phyloP scores from a whole-genome alignment of 2,797 vertebrate species.

The Selene dorsalis region DNA sequence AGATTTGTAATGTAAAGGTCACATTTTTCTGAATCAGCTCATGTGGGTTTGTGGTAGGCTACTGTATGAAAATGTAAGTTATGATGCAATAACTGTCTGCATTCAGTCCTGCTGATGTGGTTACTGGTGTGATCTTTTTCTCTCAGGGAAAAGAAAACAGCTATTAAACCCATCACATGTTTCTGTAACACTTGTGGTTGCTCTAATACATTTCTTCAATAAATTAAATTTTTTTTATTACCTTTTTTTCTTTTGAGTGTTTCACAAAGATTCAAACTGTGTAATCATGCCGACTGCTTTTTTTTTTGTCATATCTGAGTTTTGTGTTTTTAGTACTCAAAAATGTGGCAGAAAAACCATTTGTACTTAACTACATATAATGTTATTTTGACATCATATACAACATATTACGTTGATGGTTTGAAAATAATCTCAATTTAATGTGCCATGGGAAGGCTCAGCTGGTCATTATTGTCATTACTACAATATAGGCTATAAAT shows the following conservation, averaged over 20 bases:
- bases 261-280: neutral
- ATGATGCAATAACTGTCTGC: neutral
- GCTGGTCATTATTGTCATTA: neutral
- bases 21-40: conserved; percentile 3
- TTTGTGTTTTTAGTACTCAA: neutral
- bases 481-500: neutral
- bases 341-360: no score
- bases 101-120: neutral
- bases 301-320: neutral
- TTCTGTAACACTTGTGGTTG: neutral
- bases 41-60: neutral
- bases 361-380: no score
- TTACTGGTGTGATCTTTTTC: neutral
- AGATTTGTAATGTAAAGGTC: neutral
- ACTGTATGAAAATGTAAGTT: neutral
- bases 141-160: neutral
- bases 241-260: neutral
- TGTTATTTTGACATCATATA: no score
- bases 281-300: neutral
- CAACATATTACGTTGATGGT: no score
- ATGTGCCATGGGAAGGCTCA: no score
- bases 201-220: neutral
- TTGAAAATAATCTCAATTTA: no score
- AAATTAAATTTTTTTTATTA: neutral
- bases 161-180: neutral